phyloP scores from a whole-genome alignment of 2,113 vertebrate genomes.

The Gymnobelideus leadbeateri region DNA sequence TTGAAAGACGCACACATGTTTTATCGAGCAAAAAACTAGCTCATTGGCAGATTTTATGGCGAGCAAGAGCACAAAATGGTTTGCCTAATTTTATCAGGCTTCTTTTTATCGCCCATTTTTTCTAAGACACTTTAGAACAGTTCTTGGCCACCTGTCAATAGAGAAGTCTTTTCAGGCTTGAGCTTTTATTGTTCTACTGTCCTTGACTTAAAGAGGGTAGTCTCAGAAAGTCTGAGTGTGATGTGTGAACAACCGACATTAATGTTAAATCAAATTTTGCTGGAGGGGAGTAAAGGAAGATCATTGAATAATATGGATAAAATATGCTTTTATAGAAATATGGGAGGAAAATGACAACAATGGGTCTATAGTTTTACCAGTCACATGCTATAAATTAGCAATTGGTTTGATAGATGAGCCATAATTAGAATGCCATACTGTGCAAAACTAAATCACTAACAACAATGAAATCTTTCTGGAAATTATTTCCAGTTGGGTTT shows the following conservation, averaged over 20 bases:
- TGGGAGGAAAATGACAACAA: constrained; percentile 36
- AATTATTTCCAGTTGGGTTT: constrained; percentile 50
- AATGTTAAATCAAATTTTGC: constrained; percentile 51
- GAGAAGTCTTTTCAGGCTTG: constrained; percentile 59
- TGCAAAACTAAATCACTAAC: constrained; percentile 32
- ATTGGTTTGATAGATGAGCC: constrained; percentile 19
- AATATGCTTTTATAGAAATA: constrained; percentile 45
- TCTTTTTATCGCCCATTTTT: constrained; percentile 70
- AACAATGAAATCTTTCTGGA: constrained; percentile 53
- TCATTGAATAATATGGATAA: constrained; percentile 38
- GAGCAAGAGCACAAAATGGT: constrained; percentile 67
- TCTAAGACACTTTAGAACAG: constrained; percentile 64
- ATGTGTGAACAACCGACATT: constrained; percentile 48
- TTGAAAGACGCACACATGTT: constrained; percentile 52
- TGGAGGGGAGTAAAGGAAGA: constrained; percentile 48
- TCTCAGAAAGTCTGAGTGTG: constrained; percentile 49
- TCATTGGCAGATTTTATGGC: constrained; percentile 66
- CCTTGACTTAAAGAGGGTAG: constrained; percentile 62
- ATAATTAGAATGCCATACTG: constrained; percentile 14
- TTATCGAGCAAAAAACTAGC: constrained; percentile 64
- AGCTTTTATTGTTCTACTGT: constrained; percentile 59
- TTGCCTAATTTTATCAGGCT: constrained; percentile 73
- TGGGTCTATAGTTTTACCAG: constrained; percentile 51
- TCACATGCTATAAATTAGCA: constrained; percentile 26
- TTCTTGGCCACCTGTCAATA: constrained; percentile 76